Conservation (phyloP, 2,113 vertebrate species). For the Fregetta grallaria region DNA sequence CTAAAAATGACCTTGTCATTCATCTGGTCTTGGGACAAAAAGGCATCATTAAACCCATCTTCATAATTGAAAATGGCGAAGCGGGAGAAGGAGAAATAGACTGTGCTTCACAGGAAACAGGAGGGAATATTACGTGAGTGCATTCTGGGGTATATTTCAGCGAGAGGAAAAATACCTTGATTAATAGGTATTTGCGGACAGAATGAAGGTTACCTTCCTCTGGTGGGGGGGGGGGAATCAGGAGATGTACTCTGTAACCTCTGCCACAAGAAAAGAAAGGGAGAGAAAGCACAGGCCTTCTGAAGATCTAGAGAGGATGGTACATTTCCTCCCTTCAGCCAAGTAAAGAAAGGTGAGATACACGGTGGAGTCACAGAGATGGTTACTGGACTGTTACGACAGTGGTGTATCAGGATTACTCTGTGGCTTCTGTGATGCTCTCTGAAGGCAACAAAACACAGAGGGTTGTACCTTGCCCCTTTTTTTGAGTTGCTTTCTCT, state of each 20-base stretch:
- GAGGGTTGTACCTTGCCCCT: slow-evolving; percentile 68
- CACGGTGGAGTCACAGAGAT: neutral
- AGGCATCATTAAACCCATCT: neutral
- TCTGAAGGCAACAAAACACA: slow-evolving; percentile 18
- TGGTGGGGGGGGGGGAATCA: too few species aligned
- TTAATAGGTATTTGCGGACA: neutral
- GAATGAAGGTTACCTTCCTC: neutral
- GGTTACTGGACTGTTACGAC: neutral
- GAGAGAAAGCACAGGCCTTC: neutral
- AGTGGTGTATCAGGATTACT: neutral
- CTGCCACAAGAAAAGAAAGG: neutral
- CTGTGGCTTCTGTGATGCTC: neutral
- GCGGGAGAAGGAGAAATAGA: neutral
- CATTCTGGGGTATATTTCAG: neutral
- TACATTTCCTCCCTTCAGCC: neutral
- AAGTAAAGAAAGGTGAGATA: neutral
- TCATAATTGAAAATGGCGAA: neutral
- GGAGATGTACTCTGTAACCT: neutral
- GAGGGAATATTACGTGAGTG: neutral
- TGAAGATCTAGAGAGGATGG: neutral
- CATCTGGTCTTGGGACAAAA: neutral
- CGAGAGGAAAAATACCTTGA: neutral
- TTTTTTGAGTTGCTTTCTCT: slow-evolving; percentile 69
- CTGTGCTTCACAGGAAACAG: neutral
- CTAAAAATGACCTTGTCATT: neutral